Conservation (phyloP, 1,140 invertebrate genomes). For the Lutraria rhynchaena region DNA sequence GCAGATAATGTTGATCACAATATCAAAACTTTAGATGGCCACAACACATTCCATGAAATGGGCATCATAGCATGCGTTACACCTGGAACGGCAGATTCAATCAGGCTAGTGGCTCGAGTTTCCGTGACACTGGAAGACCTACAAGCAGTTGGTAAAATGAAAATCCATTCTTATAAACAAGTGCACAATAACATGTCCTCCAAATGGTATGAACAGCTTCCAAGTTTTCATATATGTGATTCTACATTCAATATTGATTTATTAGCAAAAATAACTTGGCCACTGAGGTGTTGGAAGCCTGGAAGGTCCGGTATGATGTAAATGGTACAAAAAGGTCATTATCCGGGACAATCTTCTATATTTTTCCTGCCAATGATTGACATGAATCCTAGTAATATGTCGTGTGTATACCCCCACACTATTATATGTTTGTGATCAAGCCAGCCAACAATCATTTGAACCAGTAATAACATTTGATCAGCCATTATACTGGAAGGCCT, state of each 20-base stretch:
- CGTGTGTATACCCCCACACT: constrained; percentile 72
- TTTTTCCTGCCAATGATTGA: constrained; percentile 74
- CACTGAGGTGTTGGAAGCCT: constrained; percentile 25
- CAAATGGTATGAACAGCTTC: not conserved
- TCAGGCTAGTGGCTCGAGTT: constrained; percentile 10
- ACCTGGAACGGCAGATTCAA: constrained; percentile 24
- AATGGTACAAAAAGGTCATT: constrained; percentile 40
- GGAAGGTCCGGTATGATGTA: constrained; percentile 50
- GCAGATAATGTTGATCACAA: constrained; percentile 67
- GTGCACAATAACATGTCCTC: not conserved
- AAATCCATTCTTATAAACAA: constrained; percentile 44
- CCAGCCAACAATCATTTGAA: constrained; percentile 34
- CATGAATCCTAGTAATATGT: constrained; percentile 68
- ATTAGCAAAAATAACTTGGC: constrained; percentile 4
- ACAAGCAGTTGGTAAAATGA: constrained; percentile 28
- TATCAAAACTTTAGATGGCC: constrained; percentile 57
- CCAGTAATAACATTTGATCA: constrained; percentile 71
- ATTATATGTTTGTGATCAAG: constrained; percentile 62
- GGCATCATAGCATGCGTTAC: constrained; percentile 69
- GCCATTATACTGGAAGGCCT: constrained; percentile 67
- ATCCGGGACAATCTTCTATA: constrained; percentile 65
- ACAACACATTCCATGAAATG: constrained; percentile 73
- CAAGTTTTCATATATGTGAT: not conserved
- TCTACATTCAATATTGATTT: constrained; percentile 2
- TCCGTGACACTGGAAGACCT: constrained; percentile 45